Percentiles rank a stretch among this genome's conserved stretches.
phyloP scores from a whole-genome alignment of 2,888 invertebrate species.

The Brachynemurus nebulosus region DNA sequence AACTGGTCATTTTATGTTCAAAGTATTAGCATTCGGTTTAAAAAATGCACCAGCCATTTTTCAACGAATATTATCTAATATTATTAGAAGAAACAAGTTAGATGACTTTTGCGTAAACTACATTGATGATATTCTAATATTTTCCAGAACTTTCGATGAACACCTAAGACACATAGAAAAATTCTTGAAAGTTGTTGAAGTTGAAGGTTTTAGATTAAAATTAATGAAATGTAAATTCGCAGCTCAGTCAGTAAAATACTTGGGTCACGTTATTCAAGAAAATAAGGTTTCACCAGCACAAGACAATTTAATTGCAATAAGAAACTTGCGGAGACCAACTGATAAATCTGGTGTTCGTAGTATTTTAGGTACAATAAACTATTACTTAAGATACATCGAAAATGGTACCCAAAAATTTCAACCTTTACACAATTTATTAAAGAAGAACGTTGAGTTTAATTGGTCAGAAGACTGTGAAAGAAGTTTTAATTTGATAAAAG shows the following conservation, averaged over 20 bases:
- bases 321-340: conserved; percentile 7
- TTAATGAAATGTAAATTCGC: conserved; percentile 14
- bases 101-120: conserved; percentile 18
- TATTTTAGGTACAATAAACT: neutral
- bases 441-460: conserved; percentile 10
- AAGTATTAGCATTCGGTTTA: conserved; percentile 16
- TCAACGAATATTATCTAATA: conserved; percentile 16
- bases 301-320: conserved; percentile 17
- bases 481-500: conserved; percentile 15
- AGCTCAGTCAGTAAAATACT: conserved; percentile 12
- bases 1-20: conserved; percentile 14
- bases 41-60: conserved; percentile 19
- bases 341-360: neutral
- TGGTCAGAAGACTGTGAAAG: conserved; percentile 16
- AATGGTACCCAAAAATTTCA: conserved; percentile 6
- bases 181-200: conserved; percentile 6
- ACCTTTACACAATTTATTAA: conserved; percentile 8
- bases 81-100: conserved; percentile 16
- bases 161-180: conserved; percentile 10
- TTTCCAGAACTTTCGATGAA: conserved; percentile 18
- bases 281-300: conserved; percentile 7
- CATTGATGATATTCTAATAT: conserved; percentile 20
- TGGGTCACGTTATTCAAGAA: conserved; percentile 12
- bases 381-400: conserved; percentile 2
- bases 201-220: conserved; percentile 15